Evolutionary conservation across 1,140 invertebrate genomes (phyloP), one percentile per base, ranked within the genome.

Genomic region (Cataglyphis hispanica): DNA sequence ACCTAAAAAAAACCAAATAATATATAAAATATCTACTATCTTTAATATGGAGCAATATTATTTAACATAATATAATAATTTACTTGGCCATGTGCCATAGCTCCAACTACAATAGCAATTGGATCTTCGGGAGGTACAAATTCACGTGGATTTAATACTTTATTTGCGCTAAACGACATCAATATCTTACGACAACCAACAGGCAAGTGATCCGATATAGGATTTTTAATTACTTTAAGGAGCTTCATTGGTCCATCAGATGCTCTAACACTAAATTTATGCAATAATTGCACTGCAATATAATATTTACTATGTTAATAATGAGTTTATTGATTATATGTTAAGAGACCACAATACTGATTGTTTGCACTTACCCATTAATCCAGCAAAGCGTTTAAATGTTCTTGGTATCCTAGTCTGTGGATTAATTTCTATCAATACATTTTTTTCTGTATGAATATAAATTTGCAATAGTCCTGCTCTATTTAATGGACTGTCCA

Each of bases 361-460:
- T 61, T 25, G n/a, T 86, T 37, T 34, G 50, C 74, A 84, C 92
- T 95, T 96, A 99, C 98, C 98, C 97, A 99, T 99, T 22, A 99
- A 95, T 60, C 99, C 99, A 92, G 99, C 98, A 96, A 99, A 99
- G 93, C 99, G 96, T 93, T 99, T 99, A 93, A 99, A 99, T 16
- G 99, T 99, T 91, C 99, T 96, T 1, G 99, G 99, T 93, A 99
- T 99, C 92, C 99, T 97, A 10, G 99, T 99, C 95, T 99, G 99
- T 63, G 99, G 99, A 95, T 99, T 99, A 31, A 99, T 97, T 97
- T 99, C 99, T 92, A 99, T 99, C 0, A 99, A 95, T 61, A 99
- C 98, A 97, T 99, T 99, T 93, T 98, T 98, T 91, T 97, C 98
- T 56, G 99, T 99, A 89, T 98, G 98, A 85, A 99, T 96, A 93